Base-by-base conservation (phyloP, 2,113 vertebrate genomes). In the Sclerurus mexicanus region DNA sequence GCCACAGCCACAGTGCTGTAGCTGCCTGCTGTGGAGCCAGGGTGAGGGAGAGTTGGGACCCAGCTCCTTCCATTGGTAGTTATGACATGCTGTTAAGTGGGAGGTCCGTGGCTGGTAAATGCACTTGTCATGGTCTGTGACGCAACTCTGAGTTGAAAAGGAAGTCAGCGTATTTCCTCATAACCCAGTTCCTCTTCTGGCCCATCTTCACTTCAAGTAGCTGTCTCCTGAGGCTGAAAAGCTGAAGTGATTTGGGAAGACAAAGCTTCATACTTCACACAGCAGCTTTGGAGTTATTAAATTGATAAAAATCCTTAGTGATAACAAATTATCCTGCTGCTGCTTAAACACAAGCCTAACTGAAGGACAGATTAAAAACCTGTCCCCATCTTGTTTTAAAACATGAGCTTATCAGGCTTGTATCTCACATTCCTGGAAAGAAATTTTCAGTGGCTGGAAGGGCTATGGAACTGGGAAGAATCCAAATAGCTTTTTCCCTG, bases 151-250 rank as follows among this genome's bases (percentile, higher is more conserved):
- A 2, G 0, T 1, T 39, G 58, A 55, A 58, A 87, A 81, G 37
- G n/a, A 75, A 72, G 53, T 63, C 2, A 0, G 11, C 0, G 2
- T 16, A 6, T 42, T 86, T 89, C 76, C 72, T 73, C 0, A 1
- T 25, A 15, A 40, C 0, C 4, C 6, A 9, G 1, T 83, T 75
- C 42, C 16, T 89, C 28, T 37, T 58, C 33, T 0, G 2, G 6
- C 31, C 37, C 14, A 13, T 46, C 12, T 72, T 58, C 17, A 9
- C 40, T 37, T 82, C 44, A 56, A 25, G 86, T 21, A 67, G 52
- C 39, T 59, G 23, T 30, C 79, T 68, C 17, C 46, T 53, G 21
- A 16, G 21, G 21, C 21, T 56, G 47, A 55, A 52, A 68, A 76
- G 33, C 53, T 52, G 1, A 60, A 68, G n/a, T 22, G 24, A 30